phyloP scores from a whole-genome alignment of 1,140 invertebrate genomes.

The Ctenoplectra terminalis region DNA sequence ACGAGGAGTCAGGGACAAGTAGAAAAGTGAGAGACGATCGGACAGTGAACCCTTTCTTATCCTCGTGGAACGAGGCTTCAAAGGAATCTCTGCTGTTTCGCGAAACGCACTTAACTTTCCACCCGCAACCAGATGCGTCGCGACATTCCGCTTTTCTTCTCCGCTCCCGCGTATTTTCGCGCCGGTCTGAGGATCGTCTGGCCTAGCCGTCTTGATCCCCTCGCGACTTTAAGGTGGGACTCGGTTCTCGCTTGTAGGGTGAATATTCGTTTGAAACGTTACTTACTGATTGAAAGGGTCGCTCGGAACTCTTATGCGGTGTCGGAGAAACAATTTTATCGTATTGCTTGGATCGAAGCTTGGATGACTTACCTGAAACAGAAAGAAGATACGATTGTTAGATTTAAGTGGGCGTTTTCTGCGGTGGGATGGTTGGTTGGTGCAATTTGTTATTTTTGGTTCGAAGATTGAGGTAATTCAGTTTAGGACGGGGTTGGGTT shows the following conservation, averaged over 20 bases:
- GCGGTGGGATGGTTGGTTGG: no score
- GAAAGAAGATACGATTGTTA: background rate
- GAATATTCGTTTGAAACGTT: background rate
- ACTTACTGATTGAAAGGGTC: background rate
- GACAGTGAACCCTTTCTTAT: slow-evolving; percentile 64
- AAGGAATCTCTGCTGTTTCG: slow-evolving; percentile 60
- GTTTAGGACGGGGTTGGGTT: no score
- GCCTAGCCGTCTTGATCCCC: slow-evolving; percentile 54
- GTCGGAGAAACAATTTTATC: background rate
- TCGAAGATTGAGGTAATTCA: no score
- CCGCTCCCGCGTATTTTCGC: slow-evolving; percentile 23
- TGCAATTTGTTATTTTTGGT: no score
- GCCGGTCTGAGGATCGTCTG: slow-evolving; percentile 49
- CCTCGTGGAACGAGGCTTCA: slow-evolving; percentile 51
- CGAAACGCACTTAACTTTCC: slow-evolving; percentile 63
- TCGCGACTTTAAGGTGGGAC: slow-evolving; percentile 15
- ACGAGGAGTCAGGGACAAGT: background rate
- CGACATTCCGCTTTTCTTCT: slow-evolving; percentile 40
- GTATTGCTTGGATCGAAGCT: no score
- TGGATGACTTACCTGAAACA: slow-evolving; percentile 39
- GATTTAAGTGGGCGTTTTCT: background rate
- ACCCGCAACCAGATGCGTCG: slow-evolving; percentile 45
- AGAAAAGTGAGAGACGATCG: slow-evolving; percentile 5
- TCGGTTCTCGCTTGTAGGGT: background rate
- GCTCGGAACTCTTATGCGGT: background rate